Conservation (phyloP, 2,888 invertebrate species). For the Gymnoscelis rufifasciata region DNA sequence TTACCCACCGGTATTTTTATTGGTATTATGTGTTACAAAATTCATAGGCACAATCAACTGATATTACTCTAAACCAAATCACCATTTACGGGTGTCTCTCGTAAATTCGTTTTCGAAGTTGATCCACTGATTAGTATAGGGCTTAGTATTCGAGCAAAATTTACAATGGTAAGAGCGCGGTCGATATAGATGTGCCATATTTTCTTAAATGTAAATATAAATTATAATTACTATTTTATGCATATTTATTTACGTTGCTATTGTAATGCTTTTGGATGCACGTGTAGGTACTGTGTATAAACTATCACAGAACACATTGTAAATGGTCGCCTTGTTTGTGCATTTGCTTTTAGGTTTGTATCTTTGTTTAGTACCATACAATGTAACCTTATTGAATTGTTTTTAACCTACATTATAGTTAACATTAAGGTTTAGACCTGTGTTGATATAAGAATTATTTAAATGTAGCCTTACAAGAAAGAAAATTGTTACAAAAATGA, state of each 20-base stretch:
- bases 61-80: conserved; percentile 29
- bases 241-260: conserved; percentile 73
- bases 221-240: conserved; percentile 67
- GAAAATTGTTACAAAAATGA: conserved; percentile 25
- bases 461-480: conserved; percentile 29
- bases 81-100: conserved; percentile 9
- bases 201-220: conserved; percentile 77
- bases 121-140: conserved; percentile 42
- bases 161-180: conserved; percentile 53
- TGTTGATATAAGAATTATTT: conserved; percentile 34
- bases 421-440: conserved; percentile 33
- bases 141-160: conserved; percentile 49
- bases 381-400: conserved; percentile 35
- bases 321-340: conserved; percentile 68
- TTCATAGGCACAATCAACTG: conserved; percentile 55
- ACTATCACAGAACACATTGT: conserved; percentile 61
- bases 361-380: conserved; percentile 43
- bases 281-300: conserved; percentile 48
- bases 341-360: conserved; percentile 72
- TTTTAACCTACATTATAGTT: conserved; percentile 40
- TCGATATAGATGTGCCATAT: conserved; percentile 77
- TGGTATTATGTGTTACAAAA: conserved; percentile 69
- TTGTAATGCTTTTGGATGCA: conserved; percentile 45
- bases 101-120: conserved; percentile 20
- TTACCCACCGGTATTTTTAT: conserved; percentile 79